These are phyloP conservation scores for Mythimna lalbum DNA, from an alignment of 2,888 invertebrate species.

Conservation along the genomic window DNA sequence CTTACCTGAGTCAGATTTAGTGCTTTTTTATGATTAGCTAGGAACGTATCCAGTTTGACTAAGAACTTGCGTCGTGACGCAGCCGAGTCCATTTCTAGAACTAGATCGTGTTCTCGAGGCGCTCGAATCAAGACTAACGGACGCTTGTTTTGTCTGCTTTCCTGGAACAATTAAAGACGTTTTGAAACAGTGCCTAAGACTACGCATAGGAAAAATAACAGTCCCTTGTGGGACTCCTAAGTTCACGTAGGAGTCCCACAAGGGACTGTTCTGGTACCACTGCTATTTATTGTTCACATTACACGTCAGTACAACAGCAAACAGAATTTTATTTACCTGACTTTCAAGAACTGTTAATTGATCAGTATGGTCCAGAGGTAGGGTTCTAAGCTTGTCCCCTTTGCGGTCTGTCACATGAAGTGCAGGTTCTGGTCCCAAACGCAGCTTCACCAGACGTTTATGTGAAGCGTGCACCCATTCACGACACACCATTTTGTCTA, in stretches of 20 bases:
- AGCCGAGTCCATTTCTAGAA: conserved; percentile 96
- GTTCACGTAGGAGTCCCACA: not conserved
- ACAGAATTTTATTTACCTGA: conserved; percentile 89
- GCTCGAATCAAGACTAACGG: conserved; percentile 96
- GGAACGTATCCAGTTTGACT: conserved; percentile 96
- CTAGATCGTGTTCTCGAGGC: conserved; percentile 97
- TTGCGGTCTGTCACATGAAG: conserved; percentile 97
- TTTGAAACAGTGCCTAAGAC: not conserved
- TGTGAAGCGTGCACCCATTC: conserved; percentile 98
- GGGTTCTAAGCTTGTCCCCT: conserved; percentile 96
- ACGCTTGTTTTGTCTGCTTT: conserved; percentile 93
- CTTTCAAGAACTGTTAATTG: conserved; percentile 97
- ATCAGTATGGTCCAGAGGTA: conserved; percentile 94
- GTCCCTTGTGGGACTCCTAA: no score
- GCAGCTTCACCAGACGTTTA: conserved; percentile 96
- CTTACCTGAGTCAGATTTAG: conserved; percentile 93
- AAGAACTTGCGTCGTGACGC: conserved; percentile 96
- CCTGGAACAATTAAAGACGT: conserved; percentile 75
- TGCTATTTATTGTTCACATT: not conserved
- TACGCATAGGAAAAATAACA: not conserved
- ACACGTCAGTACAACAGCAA: not conserved
- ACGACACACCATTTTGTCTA: conserved; percentile 97
- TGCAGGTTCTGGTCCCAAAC: conserved; percentile 97
- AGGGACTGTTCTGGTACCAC: not conserved
- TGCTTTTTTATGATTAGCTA: conserved; percentile 95